phyloP scores from a whole-genome alignment of 1,140 invertebrate species.

The Holotrichia oblita region DNA sequence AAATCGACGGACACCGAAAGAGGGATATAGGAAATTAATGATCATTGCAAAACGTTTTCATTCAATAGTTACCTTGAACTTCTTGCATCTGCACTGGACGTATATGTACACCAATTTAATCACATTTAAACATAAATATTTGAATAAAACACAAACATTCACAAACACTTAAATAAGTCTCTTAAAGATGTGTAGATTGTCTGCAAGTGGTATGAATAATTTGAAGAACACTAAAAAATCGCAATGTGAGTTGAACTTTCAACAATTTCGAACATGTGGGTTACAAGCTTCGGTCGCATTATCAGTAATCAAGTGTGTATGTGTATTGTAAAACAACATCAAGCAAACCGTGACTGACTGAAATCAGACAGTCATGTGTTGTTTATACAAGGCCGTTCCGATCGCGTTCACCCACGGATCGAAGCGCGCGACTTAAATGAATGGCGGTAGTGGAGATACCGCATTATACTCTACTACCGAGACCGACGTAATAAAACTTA shows the following conservation, averaged over 20 bases:
- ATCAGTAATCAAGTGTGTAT: slow-evolving; percentile 4
- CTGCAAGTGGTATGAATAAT: neutral
- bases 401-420: slow-evolving; percentile 33
- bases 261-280: slow-evolving; percentile 12
- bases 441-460: slow-evolving; percentile 19
- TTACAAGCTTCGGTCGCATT: neutral
- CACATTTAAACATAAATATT: neutral
- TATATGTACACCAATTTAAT: neutral
- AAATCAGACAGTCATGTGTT: slow-evolving; percentile 36
- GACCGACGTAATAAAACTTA: slow-evolving; percentile 11
- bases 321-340: slow-evolving; percentile 38
- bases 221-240: slow-evolving; percentile 10
- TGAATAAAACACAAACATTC: neutral
- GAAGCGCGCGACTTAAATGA: slow-evolving; percentile 21
- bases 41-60: too few relatives aligned
- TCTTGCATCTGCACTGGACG: neutral
- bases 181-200: neutral
- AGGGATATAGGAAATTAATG: neutral
- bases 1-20: neutral
- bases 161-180: neutral
- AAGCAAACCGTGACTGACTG: slow-evolving; percentile 31
- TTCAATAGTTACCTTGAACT: slow-evolving; percentile 6
- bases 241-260: neutral
- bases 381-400: slow-evolving; percentile 34
- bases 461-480: neutral